phyloP scores from a whole-genome alignment of 2,113 vertebrate species.

The Charadrius vociferus region DNA sequence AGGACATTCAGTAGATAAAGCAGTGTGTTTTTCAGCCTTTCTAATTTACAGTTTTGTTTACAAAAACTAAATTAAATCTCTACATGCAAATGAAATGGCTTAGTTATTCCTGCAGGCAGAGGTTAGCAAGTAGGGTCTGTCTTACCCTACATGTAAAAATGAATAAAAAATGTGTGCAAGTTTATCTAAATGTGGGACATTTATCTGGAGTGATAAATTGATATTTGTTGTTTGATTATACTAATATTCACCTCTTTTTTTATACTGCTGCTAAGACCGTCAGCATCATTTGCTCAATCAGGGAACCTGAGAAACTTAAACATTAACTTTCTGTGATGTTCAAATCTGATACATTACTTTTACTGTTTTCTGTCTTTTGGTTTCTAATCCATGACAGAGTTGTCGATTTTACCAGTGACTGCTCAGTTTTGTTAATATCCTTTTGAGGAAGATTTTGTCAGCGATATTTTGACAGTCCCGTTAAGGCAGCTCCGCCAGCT shows the following conservation, averaged over 20 bases:
- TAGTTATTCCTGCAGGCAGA: slow-evolving; percentile 19
- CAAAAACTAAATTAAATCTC: slow-evolving; percentile 41
- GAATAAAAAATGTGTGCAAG: not conserved
- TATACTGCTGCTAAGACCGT: not conserved
- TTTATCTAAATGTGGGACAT: not conserved
- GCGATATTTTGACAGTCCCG: not conserved
- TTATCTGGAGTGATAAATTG: not conserved
- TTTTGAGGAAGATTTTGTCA: not conserved
- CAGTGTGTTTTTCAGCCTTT: not conserved
- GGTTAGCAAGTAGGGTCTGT: not conserved
- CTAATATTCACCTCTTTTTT: not conserved
- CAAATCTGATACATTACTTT: not conserved
- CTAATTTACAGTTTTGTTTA: slow-evolving; percentile 46
- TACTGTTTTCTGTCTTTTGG: not conserved
- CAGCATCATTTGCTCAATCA: not conserved
- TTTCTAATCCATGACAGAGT: not conserved
- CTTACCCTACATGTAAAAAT: not conserved
- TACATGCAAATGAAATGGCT: slow-evolving; percentile 23
- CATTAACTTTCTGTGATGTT: not conserved
- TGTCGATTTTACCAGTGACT: not conserved
- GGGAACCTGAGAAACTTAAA: not conserved
- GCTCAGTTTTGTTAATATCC: not conserved
- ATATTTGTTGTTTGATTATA: not conserved
- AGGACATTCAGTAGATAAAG: not conserved
- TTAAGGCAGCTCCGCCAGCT: not conserved